Percentiles rank a stretch among this genome's conserved stretches.
Evolutionary conservation across 2,797 vertebrate species (phyloP).

Genomic region (Sebastes flavidus): DNA sequence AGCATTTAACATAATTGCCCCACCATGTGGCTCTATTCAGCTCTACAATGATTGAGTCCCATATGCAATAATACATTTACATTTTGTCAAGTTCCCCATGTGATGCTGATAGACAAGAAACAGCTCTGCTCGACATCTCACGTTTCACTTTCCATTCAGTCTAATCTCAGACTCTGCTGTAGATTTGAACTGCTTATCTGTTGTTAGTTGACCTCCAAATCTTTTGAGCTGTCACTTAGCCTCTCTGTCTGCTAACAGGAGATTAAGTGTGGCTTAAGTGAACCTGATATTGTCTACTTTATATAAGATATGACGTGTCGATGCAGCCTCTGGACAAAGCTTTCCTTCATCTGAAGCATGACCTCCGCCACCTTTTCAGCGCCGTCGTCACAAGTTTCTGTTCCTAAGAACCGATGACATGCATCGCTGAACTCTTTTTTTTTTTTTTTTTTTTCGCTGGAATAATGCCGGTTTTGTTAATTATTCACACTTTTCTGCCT

Average conservation of each 20-base stretch:
- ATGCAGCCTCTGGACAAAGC: background rate
- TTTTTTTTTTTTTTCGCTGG: background rate
- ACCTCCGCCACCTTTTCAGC: background rate
- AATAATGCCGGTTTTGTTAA: slow-evolving; percentile 31
- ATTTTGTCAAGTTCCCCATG: background rate
- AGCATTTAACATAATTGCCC: background rate
- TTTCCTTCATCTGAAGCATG: background rate
- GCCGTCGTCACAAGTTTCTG: background rate
- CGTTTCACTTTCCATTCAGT: slow-evolving; percentile 28
- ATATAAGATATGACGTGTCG: slow-evolving; percentile 3
- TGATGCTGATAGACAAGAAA: background rate
- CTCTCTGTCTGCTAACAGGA: slow-evolving; percentile 16
- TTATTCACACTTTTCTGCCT: slow-evolving; percentile 30
- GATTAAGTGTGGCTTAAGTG: slow-evolving; percentile 41
- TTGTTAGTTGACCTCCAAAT: slow-evolving; percentile 37
- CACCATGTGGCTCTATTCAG: slow-evolving; percentile 15
- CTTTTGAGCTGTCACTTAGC: slow-evolving; percentile 22
- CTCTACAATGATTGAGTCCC: background rate
- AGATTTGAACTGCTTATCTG: slow-evolving; percentile 40
- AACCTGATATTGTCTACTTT: slow-evolving; percentile 28
- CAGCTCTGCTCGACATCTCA: background rate
- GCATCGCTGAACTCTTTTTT: background rate
- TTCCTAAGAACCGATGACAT: background rate
- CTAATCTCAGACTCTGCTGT: slow-evolving; percentile 9
- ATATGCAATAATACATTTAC: background rate